A percentile compares a stretch with the other conserved stretches of the same genome.
These are phyloP conservation scores for Apomyelois bistriatella DNA, from an alignment of 2,888 invertebrate genomes.

Conservation along the genomic window DNA sequence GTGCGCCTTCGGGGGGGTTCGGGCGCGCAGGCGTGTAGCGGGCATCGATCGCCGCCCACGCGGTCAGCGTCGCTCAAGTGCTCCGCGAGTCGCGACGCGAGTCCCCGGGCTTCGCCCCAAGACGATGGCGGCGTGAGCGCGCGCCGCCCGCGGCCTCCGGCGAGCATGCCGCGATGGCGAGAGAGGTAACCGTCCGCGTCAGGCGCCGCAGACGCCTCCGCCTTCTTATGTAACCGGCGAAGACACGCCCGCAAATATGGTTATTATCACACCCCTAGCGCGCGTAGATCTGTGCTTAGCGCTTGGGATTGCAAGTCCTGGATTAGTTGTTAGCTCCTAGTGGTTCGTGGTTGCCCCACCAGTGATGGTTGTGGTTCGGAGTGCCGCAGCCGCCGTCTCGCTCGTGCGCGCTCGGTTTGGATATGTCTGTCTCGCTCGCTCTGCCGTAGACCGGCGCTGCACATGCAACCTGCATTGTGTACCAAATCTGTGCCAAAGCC, in stretches of 20 bases:
- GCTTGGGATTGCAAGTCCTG: slow-evolving; percentile 6
- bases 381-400: slow-evolving; percentile 60
- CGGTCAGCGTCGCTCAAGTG: slow-evolving; percentile 59
- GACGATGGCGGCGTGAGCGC: slow-evolving; percentile 78
- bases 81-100: slow-evolving; percentile 69
- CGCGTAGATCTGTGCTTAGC: slow-evolving; percentile 17
- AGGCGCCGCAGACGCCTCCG: slow-evolving; percentile 50
- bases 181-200: slow-evolving; percentile 80
- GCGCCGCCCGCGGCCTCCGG: slow-evolving; percentile 80
- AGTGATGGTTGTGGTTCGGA: slow-evolving; percentile 26
- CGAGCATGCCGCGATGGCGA: slow-evolving; percentile 86
- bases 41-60: slow-evolving; percentile 65
- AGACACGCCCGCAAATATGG: slow-evolving; percentile 53
- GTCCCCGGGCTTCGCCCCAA: slow-evolving; percentile 69
- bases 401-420: slow-evolving; percentile 39
- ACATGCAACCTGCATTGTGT: slow-evolving; percentile 64
- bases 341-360: slow-evolving; percentile 6
- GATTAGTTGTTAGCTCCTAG: background rate
- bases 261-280: slow-evolving; percentile 31
- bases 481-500: slow-evolving; percentile 43
- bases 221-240: slow-evolving; percentile 52
- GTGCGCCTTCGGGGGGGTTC: slow-evolving; percentile 45
- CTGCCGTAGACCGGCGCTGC: slow-evolving; percentile 47
- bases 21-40: slow-evolving; percentile 45
- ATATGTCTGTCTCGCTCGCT: slow-evolving; percentile 47